A percentile compares a stretch with the other conserved stretches of the same genome.
Conservation (phyloP, 2,888 invertebrate species). For the Frankliniella fusca region DNA sequence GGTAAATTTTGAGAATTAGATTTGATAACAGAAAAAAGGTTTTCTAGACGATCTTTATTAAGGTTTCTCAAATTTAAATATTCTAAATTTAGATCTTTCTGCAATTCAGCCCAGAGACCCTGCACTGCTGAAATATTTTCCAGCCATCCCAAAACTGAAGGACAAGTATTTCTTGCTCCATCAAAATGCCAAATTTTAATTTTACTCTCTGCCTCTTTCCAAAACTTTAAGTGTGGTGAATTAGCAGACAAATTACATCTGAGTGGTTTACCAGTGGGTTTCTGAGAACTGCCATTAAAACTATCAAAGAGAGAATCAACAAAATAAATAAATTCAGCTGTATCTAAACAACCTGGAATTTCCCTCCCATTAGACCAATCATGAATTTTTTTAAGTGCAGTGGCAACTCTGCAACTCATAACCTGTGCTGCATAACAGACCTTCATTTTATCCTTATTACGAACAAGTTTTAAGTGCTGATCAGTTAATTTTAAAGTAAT, state of each 20-base stretch:
- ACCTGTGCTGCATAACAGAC: background rate
- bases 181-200: background rate
- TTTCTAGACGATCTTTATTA: background rate
- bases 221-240: background rate
- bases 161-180: background rate
- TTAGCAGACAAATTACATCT: background rate
- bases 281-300: background rate
- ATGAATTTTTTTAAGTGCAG: background rate
- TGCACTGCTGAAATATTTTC: background rate
- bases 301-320: background rate
- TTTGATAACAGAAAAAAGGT: background rate
- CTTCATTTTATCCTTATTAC: background rate
- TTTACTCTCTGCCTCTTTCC: background rate
- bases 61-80: background rate
- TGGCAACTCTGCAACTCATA: background rate
- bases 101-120: background rate
- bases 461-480: background rate
- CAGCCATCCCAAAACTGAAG: background rate
- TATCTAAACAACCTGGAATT: background rate
- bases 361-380: background rate
- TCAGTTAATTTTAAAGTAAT: background rate
- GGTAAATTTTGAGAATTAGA: background rate
- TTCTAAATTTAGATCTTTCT: background rate
- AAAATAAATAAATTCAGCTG: background rate
- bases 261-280: background rate